Evolutionary conservation across 1,140 invertebrate species (phyloP), one percentile per base, ranked within the genome.

Genomic region (Drosophila parabipectinata): DNA sequence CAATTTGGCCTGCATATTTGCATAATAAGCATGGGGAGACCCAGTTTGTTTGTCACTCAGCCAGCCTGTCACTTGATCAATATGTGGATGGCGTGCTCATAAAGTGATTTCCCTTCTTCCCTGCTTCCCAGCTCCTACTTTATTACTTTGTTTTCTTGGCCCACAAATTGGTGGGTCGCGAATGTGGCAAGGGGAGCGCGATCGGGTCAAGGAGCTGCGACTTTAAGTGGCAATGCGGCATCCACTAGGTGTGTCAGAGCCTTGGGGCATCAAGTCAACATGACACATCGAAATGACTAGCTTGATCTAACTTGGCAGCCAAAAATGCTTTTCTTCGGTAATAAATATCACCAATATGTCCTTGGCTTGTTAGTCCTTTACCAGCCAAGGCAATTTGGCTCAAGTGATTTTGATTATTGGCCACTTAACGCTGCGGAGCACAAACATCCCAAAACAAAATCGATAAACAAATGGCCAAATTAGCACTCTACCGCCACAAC

Each of bases 381-480:
- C 51, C 53, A 60, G 34, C 18, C 15, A 54, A 77, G 58, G 56
- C 69, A 83, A 68, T 83, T 83, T 69, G 78, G 76, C 83, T 77
- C 77, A 88, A 88, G 76, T 88, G 83, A 88, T 88, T 74, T 88
- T 88, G 67, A 71, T 83, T 88, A 88, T 88, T 79, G 83, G 67
- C 79, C 81, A 88, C 84, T 88, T 83, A 88, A 79, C 68, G 76
- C 68, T 47, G 44, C 32, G 62, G 77, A 67, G 60, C 60, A 56
- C 64, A 68, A 81, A 64, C 51, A 62, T 73, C 68, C 73, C 47
- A 59, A 80, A 59, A 61, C 71, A 55, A 88, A 88, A 88, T 88
- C 83, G 84, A 88, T 88, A 88, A 89, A 88, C 83, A 88, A 88
- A 88, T 88, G 83, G 84, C 84, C 79, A 88, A 88, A 88, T 88